Percentiles rank a stretch among this genome's conserved stretches.
phyloP scores from a whole-genome alignment of 2,113 vertebrate genomes.

The Embiotoca jacksoni region DNA sequence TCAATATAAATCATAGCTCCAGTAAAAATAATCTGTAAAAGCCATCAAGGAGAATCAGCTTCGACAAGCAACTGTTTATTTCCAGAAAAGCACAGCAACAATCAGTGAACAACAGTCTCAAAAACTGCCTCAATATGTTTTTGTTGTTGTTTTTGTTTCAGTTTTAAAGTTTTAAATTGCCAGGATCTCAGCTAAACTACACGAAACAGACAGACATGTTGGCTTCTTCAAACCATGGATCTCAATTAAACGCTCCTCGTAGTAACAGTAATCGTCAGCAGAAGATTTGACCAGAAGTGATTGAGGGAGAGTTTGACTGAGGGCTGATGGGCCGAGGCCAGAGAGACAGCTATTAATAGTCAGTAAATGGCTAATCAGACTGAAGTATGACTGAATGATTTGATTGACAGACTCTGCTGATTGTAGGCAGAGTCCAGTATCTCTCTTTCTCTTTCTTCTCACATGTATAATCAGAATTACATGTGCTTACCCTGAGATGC shows the following conservation, averaged over 20 bases:
- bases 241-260: not conserved
- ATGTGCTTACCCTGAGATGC: not conserved
- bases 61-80: too few species aligned
- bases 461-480: not conserved
- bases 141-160: too few species aligned
- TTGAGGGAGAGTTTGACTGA: constrained; percentile 27
- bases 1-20: too few species aligned
- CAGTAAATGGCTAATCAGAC: constrained; percentile 26
- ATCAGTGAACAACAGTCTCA: too few species aligned
- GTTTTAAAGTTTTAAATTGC: too few species aligned
- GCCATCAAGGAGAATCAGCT: too few species aligned
- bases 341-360: constrained; percentile 16
- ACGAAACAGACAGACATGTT: not conserved
- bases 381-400: constrained; percentile 2
- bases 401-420: constrained; percentile 32
- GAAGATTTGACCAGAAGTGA: constrained; percentile 13
- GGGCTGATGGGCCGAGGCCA: constrained; percentile 14
- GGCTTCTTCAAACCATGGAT: not conserved
- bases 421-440: not conserved
- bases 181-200: not conserved
- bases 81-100: too few species aligned
- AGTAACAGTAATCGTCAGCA: constrained; percentile 10
- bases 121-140: too few species aligned
- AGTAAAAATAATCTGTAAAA: too few species aligned
- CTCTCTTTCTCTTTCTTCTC: not conserved